Percentiles rank a stretch among this genome's conserved stretches.
Conservation (phyloP, 92 coral and sea anemone genomes). For the Metridium senile region DNA sequence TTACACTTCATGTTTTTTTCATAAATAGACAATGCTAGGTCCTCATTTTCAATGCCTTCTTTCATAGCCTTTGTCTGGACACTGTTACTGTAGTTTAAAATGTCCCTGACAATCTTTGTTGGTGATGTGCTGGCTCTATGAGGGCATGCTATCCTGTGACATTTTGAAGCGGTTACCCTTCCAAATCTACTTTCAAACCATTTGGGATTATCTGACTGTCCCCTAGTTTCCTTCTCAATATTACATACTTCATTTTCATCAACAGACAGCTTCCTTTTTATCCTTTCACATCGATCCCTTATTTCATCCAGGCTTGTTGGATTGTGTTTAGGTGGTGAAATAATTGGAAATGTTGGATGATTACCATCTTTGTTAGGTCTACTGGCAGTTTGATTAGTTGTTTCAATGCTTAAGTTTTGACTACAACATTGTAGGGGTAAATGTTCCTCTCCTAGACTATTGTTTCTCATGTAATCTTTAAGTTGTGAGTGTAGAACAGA, state of each 20-base stretch:
- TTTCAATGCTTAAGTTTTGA: not conserved
- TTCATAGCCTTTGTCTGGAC: conserved; percentile 56
- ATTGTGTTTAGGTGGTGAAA: conserved; percentile 44
- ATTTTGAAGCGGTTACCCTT: conserved; percentile 43
- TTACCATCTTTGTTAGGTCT: not conserved
- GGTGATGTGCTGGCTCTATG: conserved; percentile 54
- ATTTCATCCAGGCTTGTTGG: conserved; percentile 58
- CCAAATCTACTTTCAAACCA: conserved; percentile 34
- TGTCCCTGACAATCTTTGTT: conserved; percentile 22
- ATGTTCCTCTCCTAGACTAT: not conserved
- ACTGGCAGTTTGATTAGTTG: not conserved
- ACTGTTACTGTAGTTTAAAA: conserved; percentile 27
- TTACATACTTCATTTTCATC: conserved; percentile 26
- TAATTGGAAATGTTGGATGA: conserved; percentile 5
- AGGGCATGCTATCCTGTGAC: conserved; percentile 58
- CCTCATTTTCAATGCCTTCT: conserved; percentile 60
- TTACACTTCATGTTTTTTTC: conserved; percentile 48
- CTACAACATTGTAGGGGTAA: not conserved
- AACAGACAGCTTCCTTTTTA: conserved; percentile 42
- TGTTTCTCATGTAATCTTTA: conserved; percentile 25
- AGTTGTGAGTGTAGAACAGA: conserved; percentile 68
- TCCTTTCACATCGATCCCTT: conserved; percentile 49
- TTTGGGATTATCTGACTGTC: conserved; percentile 25
- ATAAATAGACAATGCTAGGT: conserved; percentile 32
- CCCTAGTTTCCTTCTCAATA: conserved; percentile 34